Evolutionary conservation across 2,113 vertebrate species (phyloP), one percentile per base, ranked within the genome.

Genomic region (Ctenomys sociabilis): DNA sequence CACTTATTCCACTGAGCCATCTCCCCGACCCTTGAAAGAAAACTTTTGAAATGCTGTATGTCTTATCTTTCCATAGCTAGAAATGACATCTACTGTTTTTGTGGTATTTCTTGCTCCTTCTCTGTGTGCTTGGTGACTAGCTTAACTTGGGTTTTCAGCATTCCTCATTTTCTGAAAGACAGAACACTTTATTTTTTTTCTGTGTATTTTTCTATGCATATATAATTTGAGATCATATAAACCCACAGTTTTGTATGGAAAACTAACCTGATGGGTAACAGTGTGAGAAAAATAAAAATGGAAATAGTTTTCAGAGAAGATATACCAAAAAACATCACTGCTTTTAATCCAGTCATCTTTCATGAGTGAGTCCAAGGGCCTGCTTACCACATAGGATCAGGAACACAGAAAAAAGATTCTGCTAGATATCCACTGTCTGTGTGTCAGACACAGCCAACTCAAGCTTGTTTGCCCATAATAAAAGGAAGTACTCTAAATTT

Each of bases 81-180:
- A 90, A 93, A 96, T 66, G 93, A 83, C 82, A 88, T 90, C 70
- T 91, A 52, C 3, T 68, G 59, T 85, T 91, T 92, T 92, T 40
- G 24, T 93, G 84, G 30, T 68, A 91, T 96, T 88, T 83, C 89
- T 89, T 91, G 80, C 24, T 68, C 35, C n/a, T 72, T 88, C 73
- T 89, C n/a, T 80, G 73, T 37, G 5, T 57, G 59, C 9, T 70
- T 73, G 70, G 73, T 75, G 28, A 88, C 72, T 28, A 91, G 85
- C 30, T 77, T 77, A 63, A 82, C 40, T 52, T 85, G 64, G 57
- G 66, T 61, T 90, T 86, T 52, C 32, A 68, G 89, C 14, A 43
- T 78, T 80, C 54, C 45, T 78, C 22, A 43, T 73, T 87, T 83
- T 22, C 57, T 61, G 21, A 86, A 95, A 94, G 40, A 66, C 2